phyloP scores from a whole-genome alignment of 2,113 vertebrate genomes.

The Eleginops maclovinus region DNA sequence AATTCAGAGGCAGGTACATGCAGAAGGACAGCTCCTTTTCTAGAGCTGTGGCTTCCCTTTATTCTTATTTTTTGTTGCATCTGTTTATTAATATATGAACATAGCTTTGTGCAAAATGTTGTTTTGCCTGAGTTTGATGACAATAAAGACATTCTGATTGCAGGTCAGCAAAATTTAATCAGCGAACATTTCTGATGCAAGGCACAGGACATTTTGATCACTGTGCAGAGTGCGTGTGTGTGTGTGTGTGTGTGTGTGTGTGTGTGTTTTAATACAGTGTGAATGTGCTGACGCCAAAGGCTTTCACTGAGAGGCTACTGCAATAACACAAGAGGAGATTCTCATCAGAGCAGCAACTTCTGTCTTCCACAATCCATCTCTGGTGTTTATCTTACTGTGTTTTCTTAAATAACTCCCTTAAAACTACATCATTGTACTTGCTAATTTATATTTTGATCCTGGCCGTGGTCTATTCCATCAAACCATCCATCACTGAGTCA shows the following conservation, averaged over 20 bases:
- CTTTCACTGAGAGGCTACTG: constrained; percentile 27
- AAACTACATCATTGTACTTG: not conserved
- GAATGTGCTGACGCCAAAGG: constrained; percentile 40
- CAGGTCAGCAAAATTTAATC: constrained; percentile 35
- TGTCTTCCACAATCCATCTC: constrained; percentile 29
- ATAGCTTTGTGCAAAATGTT: too few relatives aligned
- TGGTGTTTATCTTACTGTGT: constrained; percentile 32
- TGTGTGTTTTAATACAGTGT: not conserved
- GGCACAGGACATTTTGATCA: constrained; percentile 38
- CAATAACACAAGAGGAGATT: constrained; percentile 43
- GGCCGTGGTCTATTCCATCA: not conserved
- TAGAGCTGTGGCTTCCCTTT: too few relatives aligned
- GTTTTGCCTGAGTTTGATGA: too few relatives aligned
- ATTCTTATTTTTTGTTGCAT: too few relatives aligned
- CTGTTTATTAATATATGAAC: too few relatives aligned
- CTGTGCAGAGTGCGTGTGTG: constrained; percentile 2
- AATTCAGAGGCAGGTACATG: too few relatives aligned
- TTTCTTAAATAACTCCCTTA: constrained; percentile 22
- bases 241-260: constrained; percentile 16
- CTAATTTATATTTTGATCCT: constrained; percentile 14
- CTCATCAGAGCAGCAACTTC: constrained; percentile 42
- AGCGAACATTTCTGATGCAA: constrained; percentile 32
- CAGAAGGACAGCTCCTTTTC: too few relatives aligned
- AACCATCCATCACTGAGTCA: constrained; percentile 15
- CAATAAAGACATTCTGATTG: too few relatives aligned